Base-by-base conservation (phyloP, 37 sponge, comb jelly and placozoan genomes). In the Diacarnus erythraeanus region DNA sequence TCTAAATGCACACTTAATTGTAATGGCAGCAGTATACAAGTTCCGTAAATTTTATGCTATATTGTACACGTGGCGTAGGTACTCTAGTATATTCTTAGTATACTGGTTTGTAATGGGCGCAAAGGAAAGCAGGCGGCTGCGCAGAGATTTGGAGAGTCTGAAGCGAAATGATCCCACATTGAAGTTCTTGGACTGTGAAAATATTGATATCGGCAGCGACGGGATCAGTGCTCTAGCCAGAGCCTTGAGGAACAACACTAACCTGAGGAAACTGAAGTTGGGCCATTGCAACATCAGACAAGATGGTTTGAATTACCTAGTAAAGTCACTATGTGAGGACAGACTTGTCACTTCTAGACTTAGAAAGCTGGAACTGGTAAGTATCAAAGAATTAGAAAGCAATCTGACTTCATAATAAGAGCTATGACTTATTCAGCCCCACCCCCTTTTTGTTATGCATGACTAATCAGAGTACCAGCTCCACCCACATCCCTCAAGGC, bases 301-400 rank as follows among this genome's bases (percentile, higher is more conserved):
- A 30, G 17, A 36, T 18, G 86, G 86, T 2, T 57, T 88, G 42
- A 77, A 72, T 54, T 30, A 57, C 12, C 31, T 82, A 38, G 47
- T 34, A 23, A 68, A 38, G 20, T 51, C 83, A 15, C 65, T 88
- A 40, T 70, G 77, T 38, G 77, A 76, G n/a, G 69, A 61, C 18
- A 27, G 79, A 36, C 25, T 21, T 12, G 77, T 43, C 20, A 76
- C 81, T 1, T 57, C 41, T 29, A 59, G 41, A 34, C 76, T 87
- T 1, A 31, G 73, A 42, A 80, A 70, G 34, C 81, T 87, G 35
- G 87, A 87, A 27, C 29, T 87, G 81, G 87, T 87, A 43, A 36
- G 84, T 59, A 42, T 22, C 6, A 61, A 29, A 23, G 64, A 61
- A 15, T 61, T 4, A 61, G 20, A 6, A 25, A 61, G 20, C 21